phyloP scores from a whole-genome alignment of 2,888 invertebrate species.

The Gymnocheta viridis region DNA sequence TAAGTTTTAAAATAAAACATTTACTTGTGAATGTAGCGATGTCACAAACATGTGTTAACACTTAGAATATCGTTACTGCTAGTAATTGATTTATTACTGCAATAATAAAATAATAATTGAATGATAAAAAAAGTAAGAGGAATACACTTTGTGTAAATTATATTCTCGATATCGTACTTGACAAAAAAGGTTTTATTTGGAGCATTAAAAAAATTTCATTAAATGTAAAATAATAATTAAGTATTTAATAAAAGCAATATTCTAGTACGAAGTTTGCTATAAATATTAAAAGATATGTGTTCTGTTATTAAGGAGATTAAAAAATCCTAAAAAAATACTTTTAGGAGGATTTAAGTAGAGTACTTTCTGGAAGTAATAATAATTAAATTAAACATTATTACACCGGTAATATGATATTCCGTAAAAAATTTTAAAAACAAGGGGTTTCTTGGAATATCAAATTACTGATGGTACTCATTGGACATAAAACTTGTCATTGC shows the following conservation, averaged over 20 bases:
- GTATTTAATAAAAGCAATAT: not conserved
- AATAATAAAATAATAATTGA: slow-evolving; percentile 25
- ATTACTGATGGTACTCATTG: no score
- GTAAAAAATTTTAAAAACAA: no score
- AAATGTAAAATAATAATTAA: not conserved
- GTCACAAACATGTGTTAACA: slow-evolving; percentile 28
- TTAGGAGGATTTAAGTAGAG: no score
- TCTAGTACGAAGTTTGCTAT: no score
- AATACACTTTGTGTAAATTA: not conserved
- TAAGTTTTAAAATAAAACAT: not conserved
- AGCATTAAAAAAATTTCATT: not conserved
- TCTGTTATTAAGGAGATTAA: no score
- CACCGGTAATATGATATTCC: no score
- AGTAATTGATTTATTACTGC: slow-evolving; percentile 40
- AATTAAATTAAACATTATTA: no score
- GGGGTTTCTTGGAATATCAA: no score
- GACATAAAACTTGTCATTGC: no score
- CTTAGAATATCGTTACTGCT: slow-evolving; percentile 10
- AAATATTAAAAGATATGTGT: no score
- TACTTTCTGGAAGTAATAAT: no score
- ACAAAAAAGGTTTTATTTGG: not conserved
- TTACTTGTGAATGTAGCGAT: not conserved
- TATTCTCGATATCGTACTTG: not conserved
- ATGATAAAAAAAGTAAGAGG: not conserved
- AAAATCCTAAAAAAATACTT: no score